phyloP scores from a whole-genome alignment of 2,113 vertebrate species.

The Rutilus rutilus region DNA sequence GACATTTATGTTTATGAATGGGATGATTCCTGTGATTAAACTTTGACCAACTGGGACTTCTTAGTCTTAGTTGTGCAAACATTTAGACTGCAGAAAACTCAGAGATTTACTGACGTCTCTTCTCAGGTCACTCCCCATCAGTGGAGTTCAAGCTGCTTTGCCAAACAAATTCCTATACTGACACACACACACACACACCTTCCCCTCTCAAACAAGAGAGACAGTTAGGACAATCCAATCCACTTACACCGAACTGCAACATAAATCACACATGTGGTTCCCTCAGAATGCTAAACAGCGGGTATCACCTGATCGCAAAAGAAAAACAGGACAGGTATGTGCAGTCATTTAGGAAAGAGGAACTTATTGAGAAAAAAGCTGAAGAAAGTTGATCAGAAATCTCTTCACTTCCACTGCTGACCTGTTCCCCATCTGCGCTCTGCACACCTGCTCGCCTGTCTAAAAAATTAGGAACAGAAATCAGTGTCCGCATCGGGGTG shows the following conservation, averaged over 20 bases:
- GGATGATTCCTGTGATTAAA: background rate
- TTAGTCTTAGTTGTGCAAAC: constrained; percentile 36
- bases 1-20: background rate
- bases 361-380: constrained; percentile 23
- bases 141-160: constrained; percentile 69
- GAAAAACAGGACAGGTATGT: background rate
- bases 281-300: no score
- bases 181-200: constrained; percentile 59
- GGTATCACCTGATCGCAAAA: background rate
- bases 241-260: background rate
- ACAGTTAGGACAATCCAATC: constrained; percentile 64
- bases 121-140: constrained; percentile 66
- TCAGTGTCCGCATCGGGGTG: constrained; percentile 70
- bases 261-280: constrained; percentile 1
- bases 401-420: constrained; percentile 33
- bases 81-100: constrained; percentile 56
- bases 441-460: background rate
- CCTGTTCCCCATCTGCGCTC: constrained; percentile 24
- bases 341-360: constrained; percentile 8
- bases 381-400: constrained; percentile 20
- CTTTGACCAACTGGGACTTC: constrained; percentile 3
- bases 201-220: constrained; percentile 75
- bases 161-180: constrained; percentile 67
- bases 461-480: constrained; percentile 59
- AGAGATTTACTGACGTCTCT: constrained; percentile 65